A percentile compares a stretch with the other conserved stretches of the same genome.
Conservation (phyloP, 2,888 invertebrate species). For the Drosophila infuscata region DNA sequence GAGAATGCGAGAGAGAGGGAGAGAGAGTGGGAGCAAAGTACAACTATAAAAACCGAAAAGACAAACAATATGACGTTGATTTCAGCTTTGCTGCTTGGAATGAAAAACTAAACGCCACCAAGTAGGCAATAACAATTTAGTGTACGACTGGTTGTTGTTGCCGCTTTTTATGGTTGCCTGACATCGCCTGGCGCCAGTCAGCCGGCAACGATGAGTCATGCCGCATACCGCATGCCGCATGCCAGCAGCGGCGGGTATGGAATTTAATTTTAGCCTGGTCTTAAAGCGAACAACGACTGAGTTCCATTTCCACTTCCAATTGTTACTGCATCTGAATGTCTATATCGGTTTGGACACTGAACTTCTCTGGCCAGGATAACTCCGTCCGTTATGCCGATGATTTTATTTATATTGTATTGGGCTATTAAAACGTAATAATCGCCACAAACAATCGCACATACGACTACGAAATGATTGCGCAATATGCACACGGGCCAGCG, state of each 20-base stretch:
- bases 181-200: slow-evolving; percentile 69
- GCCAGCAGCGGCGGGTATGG: slow-evolving; percentile 32
- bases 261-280: slow-evolving; percentile 59
- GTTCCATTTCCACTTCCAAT: background rate
- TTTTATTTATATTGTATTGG: slow-evolving; percentile 66
- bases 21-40: background rate
- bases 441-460: slow-evolving; percentile 60
- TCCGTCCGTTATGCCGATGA: slow-evolving; percentile 39
- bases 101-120: slow-evolving; percentile 57
- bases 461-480: slow-evolving; percentile 66
- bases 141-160: slow-evolving; percentile 40
- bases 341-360: slow-evolving; percentile 38
- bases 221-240: slow-evolving; percentile 41
- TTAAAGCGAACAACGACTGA: slow-evolving; percentile 19
- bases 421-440: slow-evolving; percentile 71
- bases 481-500: slow-evolving; percentile 76
- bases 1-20: background rate
- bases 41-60: slow-evolving; percentile 47
- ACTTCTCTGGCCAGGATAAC: background rate
- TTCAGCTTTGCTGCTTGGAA: slow-evolving; percentile 21
- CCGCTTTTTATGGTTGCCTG: slow-evolving; percentile 51
- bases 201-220: slow-evolving; percentile 71
- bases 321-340: slow-evolving; percentile 49
- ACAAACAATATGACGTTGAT: slow-evolving; percentile 68
- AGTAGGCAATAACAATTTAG: slow-evolving; percentile 72